Base-by-base conservation (phyloP, 1,140 invertebrate genomes). In the Bombus pyrosoma region DNA sequence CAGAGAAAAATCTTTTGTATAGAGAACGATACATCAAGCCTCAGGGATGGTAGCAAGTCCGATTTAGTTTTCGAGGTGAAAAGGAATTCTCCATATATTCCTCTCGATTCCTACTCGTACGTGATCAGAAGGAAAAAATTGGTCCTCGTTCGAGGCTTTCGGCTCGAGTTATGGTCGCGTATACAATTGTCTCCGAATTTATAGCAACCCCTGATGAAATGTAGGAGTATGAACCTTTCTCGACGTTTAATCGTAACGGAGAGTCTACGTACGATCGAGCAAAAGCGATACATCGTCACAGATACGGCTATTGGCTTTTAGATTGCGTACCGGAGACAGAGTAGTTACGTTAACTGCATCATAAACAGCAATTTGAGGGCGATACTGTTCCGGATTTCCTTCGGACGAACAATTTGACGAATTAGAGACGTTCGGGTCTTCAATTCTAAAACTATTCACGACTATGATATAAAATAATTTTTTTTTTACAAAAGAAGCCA, bases 151-250 rank as follows among this genome's bases (percentile, higher is more conserved):
- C 53, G 25, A 62, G 76, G n/a, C 53, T 88, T 83, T 88, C 41
- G 72, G 72, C 32, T 25, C 37, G 72, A 80, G 72, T 88, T 89
- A 88, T 76, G 76, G 75, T 43, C 32, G 37, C 43, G 64, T 78
- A 32, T 37, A 76, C 80, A 76, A 88, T 86, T 76, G 68, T 34
- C 47, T 10, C 15, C 74, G 64, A 77, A 89, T 89, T 86, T 88
- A 86, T 79, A 47, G 79, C 39, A 28, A 59, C 22, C 10, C 74
- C 39, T 66, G 77, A 32, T 47, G 68, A 71, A 88, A 82, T 75
- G 34, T 66, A 32, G 37, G 57, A 41, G 43, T 68, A 57, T 71
- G 68, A 41, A 37, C 18, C 78, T 73, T 85, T 81, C 74, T 53
- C 47, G 64, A 64, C 32, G 41, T 28, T 83, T 68, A 68, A 83